phyloP scores from a whole-genome alignment of 2,113 vertebrate species.

The Heloderma charlesbogerti region DNA sequence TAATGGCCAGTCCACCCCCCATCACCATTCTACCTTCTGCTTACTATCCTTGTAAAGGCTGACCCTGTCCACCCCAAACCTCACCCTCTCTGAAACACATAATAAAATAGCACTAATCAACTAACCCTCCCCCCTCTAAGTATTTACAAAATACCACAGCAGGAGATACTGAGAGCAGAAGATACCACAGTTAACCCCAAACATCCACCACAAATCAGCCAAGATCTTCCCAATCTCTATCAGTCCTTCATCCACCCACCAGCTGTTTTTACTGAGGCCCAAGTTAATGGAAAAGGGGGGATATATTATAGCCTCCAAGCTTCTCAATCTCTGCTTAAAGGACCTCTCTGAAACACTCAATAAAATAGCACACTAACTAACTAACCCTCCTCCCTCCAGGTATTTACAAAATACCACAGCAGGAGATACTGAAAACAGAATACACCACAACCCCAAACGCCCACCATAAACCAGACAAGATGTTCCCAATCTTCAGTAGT shows the following conservation, averaged over 20 bases:
- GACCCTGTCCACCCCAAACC: no score
- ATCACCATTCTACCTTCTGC: no score
- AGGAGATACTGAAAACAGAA: neutral
- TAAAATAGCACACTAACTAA: no score
- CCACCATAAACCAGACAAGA: neutral
- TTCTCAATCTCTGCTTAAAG: neutral
- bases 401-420: neutral
- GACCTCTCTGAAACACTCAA: no score
- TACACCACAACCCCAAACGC: neutral
- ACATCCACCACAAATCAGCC: neutral
- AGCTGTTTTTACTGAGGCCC: no score
- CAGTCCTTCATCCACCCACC: neutral
- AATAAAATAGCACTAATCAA: no score
- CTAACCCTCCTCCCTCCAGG: no score
- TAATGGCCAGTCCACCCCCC: no score
- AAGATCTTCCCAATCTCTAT: neutral
- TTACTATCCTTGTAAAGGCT: no score
- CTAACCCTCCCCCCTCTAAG: no score
- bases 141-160: neutral
- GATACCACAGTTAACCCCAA: neutral
- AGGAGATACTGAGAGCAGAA: neutral
- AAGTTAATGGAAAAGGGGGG: neutral
- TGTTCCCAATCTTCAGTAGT: neutral
- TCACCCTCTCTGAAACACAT: no score
- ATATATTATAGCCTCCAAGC: neutral